A percentile compares a stretch with the other conserved stretches of the same genome.
phyloP scores from a whole-genome alignment of 1,140 invertebrate species.

The Drosophila persimilis region DNA sequence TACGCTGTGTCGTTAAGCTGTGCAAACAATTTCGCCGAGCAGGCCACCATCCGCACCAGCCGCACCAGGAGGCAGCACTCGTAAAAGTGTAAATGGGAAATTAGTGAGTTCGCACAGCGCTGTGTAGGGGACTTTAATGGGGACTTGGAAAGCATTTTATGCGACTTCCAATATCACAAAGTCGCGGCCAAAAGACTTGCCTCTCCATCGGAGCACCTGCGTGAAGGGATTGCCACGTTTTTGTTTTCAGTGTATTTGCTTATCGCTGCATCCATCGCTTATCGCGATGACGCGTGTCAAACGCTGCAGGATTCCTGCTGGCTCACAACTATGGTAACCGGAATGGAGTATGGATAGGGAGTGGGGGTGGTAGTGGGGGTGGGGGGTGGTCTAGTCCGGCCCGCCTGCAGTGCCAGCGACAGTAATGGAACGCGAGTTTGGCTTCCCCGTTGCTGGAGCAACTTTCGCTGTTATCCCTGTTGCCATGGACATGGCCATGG shows the following conservation, averaged over 20 bases:
- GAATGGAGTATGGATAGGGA: too few species aligned
- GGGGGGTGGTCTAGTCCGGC: background rate
- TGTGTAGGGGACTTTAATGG: constrained; percentile 1
- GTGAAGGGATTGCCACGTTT: too few species aligned
- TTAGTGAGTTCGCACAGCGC: constrained; percentile 19
- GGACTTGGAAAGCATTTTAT: background rate
- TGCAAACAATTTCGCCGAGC: constrained; percentile 65
- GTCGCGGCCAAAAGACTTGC: too few species aligned
- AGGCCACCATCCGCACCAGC: background rate
- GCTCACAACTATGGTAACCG: constrained; percentile 3
- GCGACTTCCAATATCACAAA: too few species aligned
- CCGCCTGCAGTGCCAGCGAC: constrained; percentile 1
- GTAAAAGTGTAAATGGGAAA: constrained; percentile 40
- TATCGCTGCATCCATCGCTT: constrained; percentile 18
- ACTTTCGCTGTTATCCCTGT: constrained; percentile 13
- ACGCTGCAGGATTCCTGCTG: background rate
- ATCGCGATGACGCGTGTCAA: constrained; percentile 37
- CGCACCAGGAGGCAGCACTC: constrained; percentile 5
- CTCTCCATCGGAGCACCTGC: too few species aligned
- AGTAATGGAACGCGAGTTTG: constrained; percentile 23
- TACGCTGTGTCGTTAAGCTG: constrained; percentile 44
- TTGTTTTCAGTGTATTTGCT: too few species aligned
- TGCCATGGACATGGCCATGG: constrained; percentile 17
- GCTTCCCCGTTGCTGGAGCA: constrained; percentile 11
- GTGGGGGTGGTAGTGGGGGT: background rate